Evolutionary conservation across 1,140 invertebrate genomes (phyloP).

Genomic region (Bombus consobrinus): DNA sequence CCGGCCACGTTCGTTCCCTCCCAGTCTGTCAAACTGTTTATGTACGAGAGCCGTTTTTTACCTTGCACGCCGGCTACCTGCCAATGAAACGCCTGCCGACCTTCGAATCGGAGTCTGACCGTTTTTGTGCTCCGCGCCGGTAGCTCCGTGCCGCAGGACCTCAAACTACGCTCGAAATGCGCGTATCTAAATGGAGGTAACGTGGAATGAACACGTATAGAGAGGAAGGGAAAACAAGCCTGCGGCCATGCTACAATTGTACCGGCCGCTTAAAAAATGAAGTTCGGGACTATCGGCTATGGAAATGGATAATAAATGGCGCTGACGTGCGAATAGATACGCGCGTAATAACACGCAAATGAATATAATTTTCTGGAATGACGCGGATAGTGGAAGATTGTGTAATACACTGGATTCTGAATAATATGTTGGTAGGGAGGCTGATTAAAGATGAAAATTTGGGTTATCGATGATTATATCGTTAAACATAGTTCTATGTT

Average conservation of each 20-base stretch:
- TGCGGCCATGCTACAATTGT: background rate
- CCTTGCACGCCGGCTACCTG: slow-evolving; percentile 64
- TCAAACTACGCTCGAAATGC: slow-evolving; percentile 34
- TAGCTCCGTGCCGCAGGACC: slow-evolving; percentile 48
- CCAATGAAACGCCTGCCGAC: slow-evolving; percentile 76
- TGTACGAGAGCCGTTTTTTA: slow-evolving; percentile 31
- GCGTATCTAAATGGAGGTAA: slow-evolving; percentile 56
- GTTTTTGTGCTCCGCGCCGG: slow-evolving; percentile 71
- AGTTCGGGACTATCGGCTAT: background rate
- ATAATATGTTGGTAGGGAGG: background rate
- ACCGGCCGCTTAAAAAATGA: background rate
- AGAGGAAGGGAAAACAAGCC: slow-evolving; percentile 22
- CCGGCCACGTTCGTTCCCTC: background rate
- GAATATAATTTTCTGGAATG: background rate
- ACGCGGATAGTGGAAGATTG: background rate
- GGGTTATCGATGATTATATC: background rate
- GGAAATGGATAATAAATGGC: background rate
- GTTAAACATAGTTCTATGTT: background rate
- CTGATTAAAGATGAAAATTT: background rate
- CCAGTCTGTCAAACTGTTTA: slow-evolving; percentile 34
- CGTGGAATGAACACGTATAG: slow-evolving; percentile 29
- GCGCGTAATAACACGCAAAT: background rate
- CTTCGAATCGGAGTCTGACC: slow-evolving; percentile 78
- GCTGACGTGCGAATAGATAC: background rate
- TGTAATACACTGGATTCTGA: background rate